These are phyloP conservation scores for Tauraco erythrolophus DNA, from an alignment of 2,113 vertebrate genomes.

Conservation along the genomic window DNA sequence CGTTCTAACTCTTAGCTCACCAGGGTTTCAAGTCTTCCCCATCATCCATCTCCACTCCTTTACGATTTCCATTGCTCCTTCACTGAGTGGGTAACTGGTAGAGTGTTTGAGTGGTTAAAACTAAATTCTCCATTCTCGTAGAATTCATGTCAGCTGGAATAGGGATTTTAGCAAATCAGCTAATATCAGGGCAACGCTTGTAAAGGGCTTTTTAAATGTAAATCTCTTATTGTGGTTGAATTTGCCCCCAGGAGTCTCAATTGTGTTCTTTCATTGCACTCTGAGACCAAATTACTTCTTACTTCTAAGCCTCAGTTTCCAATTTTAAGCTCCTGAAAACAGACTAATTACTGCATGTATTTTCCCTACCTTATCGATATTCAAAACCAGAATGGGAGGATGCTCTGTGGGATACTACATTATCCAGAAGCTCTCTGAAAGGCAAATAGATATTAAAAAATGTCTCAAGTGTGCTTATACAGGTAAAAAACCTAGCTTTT, in stretches of 20 bases:
- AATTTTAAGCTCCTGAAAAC: background rate
- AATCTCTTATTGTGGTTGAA: background rate
- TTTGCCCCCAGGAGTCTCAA: background rate
- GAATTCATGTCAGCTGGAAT: background rate
- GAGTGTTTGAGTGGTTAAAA: background rate
- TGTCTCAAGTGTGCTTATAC: background rate
- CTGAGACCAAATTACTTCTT: background rate
- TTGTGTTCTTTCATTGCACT: background rate
- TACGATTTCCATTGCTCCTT: background rate
- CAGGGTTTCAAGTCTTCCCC: background rate
- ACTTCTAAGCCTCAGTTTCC: background rate
- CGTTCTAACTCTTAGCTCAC: background rate
- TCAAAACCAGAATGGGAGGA: background rate
- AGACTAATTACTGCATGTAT: background rate
- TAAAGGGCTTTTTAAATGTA: background rate
- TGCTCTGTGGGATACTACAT: background rate
- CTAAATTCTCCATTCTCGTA: background rate
- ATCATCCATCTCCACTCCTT: background rate
- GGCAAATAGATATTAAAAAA: background rate
- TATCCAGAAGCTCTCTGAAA: background rate
- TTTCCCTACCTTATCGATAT: background rate
- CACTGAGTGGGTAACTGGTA: background rate
- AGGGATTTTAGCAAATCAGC: background rate
- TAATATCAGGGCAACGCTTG: background rate
- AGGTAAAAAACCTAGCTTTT: rapidly evolving